These are phyloP conservation scores for Trissolcus japonicus DNA, from an alignment of 2,888 invertebrate genomes.

Conservation along the genomic window DNA sequence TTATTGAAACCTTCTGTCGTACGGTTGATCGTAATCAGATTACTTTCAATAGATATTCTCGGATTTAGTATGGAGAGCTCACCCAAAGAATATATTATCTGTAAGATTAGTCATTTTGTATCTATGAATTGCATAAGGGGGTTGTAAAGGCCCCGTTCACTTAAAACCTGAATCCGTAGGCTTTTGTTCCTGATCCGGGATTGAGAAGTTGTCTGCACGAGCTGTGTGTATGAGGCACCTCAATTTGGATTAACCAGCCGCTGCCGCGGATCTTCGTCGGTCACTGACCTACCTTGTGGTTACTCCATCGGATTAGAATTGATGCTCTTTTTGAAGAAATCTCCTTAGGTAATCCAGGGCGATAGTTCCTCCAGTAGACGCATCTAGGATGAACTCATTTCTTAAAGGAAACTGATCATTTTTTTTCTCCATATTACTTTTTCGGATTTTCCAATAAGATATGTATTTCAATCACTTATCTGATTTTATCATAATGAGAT, in stretches of 20 bases:
- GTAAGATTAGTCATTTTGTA: slow-evolving; percentile 34
- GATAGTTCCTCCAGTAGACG: slow-evolving; percentile 28
- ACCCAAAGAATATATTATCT: slow-evolving; percentile 25
- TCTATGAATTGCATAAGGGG: slow-evolving; percentile 26
- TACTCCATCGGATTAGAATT: slow-evolving; percentile 71
- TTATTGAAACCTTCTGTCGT: neutral
- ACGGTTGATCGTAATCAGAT: neutral
- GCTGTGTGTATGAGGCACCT: slow-evolving; percentile 68
- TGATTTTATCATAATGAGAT: slow-evolving; percentile 31
- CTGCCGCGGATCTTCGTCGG: slow-evolving; percentile 64
- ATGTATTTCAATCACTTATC: slow-evolving; percentile 16
- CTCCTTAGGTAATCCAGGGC: slow-evolving; percentile 46
- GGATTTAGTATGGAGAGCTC: slow-evolving; percentile 24
- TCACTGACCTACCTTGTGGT: slow-evolving; percentile 64
- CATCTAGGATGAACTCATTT: slow-evolving; percentile 40
- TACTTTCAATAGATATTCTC: slow-evolving; percentile 1
- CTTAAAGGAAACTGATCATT: slow-evolving; percentile 32
- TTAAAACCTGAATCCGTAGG: slow-evolving; percentile 40
- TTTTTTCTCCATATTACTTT: slow-evolving; percentile 33
- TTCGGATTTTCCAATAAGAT: slow-evolving; percentile 31
- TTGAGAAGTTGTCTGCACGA: slow-evolving; percentile 56
- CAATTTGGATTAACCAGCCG: slow-evolving; percentile 71
- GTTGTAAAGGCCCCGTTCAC: slow-evolving; percentile 20
- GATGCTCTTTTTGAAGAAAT: slow-evolving; percentile 54
- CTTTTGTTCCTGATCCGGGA: slow-evolving; percentile 54